Evolutionary conservation across 2,888 invertebrate genomes (phyloP).

Genomic region (Sinohyriopsis cumingii): DNA sequence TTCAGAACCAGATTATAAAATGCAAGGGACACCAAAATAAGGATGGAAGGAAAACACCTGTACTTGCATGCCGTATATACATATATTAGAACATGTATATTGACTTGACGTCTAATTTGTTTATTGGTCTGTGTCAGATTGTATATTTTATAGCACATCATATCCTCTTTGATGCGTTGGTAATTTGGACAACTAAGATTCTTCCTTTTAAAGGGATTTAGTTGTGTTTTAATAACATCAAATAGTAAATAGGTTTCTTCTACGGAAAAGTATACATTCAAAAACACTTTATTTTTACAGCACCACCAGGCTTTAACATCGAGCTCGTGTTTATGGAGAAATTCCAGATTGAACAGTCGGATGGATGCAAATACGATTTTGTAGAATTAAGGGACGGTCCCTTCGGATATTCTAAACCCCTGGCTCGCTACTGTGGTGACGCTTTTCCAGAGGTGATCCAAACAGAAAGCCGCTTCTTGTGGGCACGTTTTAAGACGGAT

Average conservation of each 20-base stretch:
- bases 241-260: no score
- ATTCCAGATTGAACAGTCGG: conserved; percentile 82
- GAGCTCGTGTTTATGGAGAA: conserved; percentile 86
- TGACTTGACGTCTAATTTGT: no score
- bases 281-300: conserved; percentile 49
- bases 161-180: not conserved
- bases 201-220: no score
- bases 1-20: no score
- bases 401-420: conserved; percentile 73
- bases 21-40: no score
- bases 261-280: not conserved
- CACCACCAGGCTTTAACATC: conserved; percentile 74
- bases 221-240: no score
- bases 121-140: no score
- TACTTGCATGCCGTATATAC: no score
- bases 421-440: conserved; percentile 81
- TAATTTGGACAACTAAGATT: no score
- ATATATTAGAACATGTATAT: no score
- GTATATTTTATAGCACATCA: no score
- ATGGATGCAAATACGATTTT: conserved; percentile 84
- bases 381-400: conserved; percentile 88
- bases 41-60: no score
- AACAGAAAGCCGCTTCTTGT: conserved; percentile 83
- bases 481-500: conserved; percentile 86
- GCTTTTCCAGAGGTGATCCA: conserved; percentile 81